Evolutionary conservation across 2,113 vertebrate genomes (phyloP).

Genomic region (Sebastes fasciatus): DNA sequence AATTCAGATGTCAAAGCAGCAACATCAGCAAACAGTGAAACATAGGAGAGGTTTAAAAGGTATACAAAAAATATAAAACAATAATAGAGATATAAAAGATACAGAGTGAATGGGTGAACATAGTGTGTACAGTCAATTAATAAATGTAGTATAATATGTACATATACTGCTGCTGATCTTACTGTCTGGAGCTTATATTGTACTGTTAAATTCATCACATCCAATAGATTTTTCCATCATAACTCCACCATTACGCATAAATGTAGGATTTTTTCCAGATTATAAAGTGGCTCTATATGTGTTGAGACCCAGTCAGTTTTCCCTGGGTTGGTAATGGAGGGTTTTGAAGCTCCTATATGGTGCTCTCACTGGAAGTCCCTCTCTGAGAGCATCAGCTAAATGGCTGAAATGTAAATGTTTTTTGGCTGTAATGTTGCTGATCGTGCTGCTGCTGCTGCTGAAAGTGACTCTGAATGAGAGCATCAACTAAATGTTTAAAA

Average conservation of each 20-base stretch:
- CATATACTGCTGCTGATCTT: background rate
- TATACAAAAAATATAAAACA: too few species aligned
- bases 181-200: background rate
- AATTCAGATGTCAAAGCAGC: too few species aligned
- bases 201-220: conserved; percentile 12
- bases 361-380: conserved; percentile 28
- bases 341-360: background rate
- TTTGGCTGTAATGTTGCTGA: conserved; percentile 47
- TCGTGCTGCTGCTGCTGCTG: conserved; percentile 21
- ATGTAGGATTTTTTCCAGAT: background rate
- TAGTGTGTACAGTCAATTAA: too few species aligned
- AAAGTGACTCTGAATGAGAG: conserved; percentile 25
- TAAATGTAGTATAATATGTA: too few species aligned
- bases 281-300: background rate
- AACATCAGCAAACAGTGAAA: too few species aligned
- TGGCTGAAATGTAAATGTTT: conserved; percentile 60
- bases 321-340: conserved; percentile 30
- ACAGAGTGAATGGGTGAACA: too few species aligned
- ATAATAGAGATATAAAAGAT: too few species aligned
- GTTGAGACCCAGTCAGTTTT: conserved; percentile 15
- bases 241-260: background rate
- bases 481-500: conserved; percentile 16
- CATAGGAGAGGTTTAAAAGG: too few species aligned
- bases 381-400: conserved; percentile 49
- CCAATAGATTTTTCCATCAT: background rate